Conservation (phyloP, 1,140 invertebrate species). For the Monochamus saltuarius region DNA sequence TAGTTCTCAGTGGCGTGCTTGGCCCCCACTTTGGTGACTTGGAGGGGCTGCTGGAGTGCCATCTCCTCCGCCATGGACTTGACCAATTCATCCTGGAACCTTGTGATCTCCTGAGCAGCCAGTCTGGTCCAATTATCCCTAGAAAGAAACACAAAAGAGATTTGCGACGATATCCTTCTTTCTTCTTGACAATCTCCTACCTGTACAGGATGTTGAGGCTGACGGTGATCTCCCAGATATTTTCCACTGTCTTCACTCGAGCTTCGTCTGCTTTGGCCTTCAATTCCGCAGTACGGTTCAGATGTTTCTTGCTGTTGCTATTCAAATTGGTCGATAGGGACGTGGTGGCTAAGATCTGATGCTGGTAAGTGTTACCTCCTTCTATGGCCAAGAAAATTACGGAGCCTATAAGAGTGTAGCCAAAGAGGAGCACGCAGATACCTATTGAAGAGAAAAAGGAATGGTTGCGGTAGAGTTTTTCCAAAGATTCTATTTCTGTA, state of each 20-base stretch:
- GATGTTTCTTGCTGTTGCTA: slow-evolving; percentile 27
- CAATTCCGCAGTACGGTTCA: slow-evolving; percentile 41
- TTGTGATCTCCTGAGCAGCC: slow-evolving; percentile 80
- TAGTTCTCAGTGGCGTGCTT: slow-evolving; percentile 57
- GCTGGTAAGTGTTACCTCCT: slow-evolving; percentile 49
- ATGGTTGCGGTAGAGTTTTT: too few species aligned
- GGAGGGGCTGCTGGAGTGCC: slow-evolving; percentile 55
- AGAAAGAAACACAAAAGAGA: background rate
- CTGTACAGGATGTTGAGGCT: slow-evolving; percentile 88
- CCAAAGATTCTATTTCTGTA: too few species aligned
- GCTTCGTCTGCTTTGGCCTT: slow-evolving; percentile 60
- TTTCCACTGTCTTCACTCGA: slow-evolving; percentile 76
- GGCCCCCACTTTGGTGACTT: slow-evolving; percentile 54
- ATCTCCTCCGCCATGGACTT: slow-evolving; percentile 76
- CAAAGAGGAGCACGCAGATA: slow-evolving; percentile 81
- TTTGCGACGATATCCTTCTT: background rate
- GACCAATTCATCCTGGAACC: slow-evolving; percentile 85
- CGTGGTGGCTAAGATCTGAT: slow-evolving; percentile 45
- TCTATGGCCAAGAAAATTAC: slow-evolving; percentile 92
- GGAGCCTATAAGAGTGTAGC: slow-evolving; percentile 87
- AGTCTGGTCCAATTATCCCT: slow-evolving; percentile 91
- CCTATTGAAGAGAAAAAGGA: slow-evolving; percentile 41
- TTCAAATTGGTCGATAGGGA: slow-evolving; percentile 32
- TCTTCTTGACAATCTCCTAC: background rate
- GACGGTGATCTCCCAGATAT: slow-evolving; percentile 94